Evolutionary conservation across 2,888 invertebrate species (phyloP).

Genomic region (Camptogramma bilineatum): DNA sequence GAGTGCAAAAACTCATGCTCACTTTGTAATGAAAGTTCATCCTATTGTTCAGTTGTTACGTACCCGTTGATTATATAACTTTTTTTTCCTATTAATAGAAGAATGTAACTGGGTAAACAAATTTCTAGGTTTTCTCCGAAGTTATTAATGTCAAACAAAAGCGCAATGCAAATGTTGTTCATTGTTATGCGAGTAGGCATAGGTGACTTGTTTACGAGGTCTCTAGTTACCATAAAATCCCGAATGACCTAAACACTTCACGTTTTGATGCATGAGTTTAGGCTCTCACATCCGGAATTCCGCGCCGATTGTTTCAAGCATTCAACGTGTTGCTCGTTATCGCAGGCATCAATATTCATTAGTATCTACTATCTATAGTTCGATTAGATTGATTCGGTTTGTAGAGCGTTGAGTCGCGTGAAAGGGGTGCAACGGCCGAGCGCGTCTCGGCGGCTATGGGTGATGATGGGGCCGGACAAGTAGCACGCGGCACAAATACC

Average conservation of each 20-base stretch:
- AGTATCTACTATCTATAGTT: conserved; percentile 49
- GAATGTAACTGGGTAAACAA: conserved; percentile 37
- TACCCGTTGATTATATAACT: conserved; percentile 37
- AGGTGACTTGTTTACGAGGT: conserved; percentile 6
- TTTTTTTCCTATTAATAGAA: conserved; percentile 37
- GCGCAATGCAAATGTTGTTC: conserved; percentile 18
- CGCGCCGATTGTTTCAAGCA: conserved; percentile 52
- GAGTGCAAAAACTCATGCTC: conserved; percentile 35
- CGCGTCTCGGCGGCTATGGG: conserved; percentile 58
- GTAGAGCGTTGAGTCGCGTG: conserved; percentile 81
- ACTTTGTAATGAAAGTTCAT: conserved; percentile 39
- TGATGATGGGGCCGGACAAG: conserved; percentile 57
- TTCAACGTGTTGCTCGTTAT: conserved; percentile 52
- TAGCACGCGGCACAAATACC: conserved; percentile 78
- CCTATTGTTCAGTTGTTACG: conserved; percentile 38
- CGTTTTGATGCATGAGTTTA: conserved; percentile 29
- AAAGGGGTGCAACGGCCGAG: conserved; percentile 83
- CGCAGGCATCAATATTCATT: conserved; percentile 67
- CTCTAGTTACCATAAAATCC: conserved; percentile 14
- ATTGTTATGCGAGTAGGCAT: conserved; percentile 17
- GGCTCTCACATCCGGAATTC: conserved; percentile 58
- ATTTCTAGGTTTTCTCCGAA: conserved; percentile 35
- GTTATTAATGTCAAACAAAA: conserved; percentile 16
- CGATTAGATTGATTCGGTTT: conserved; percentile 76
- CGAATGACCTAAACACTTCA: conserved; percentile 31